phyloP scores from a whole-genome alignment of 2,888 invertebrate genomes.

The Temnothorax ravouxi region DNA sequence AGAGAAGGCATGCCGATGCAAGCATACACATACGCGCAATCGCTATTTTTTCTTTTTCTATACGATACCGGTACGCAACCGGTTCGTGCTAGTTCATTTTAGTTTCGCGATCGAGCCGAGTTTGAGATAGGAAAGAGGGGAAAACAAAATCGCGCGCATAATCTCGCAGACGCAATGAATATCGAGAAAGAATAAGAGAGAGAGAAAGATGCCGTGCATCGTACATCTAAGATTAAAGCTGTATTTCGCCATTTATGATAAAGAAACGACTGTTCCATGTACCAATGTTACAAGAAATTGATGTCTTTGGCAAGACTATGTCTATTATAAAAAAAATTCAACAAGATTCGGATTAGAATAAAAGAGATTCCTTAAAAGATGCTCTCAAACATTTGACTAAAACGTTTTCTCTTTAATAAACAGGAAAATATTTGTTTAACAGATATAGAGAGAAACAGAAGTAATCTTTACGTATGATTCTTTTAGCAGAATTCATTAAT shows the following conservation, averaged over 20 bases:
- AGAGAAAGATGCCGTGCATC: slow-evolving; percentile 2
- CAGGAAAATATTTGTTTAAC: not conserved
- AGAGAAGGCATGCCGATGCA: slow-evolving; percentile 21
- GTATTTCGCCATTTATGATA: not conserved
- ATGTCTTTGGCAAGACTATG: not conserved
- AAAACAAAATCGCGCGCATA: slow-evolving; percentile 38
- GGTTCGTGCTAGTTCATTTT: slow-evolving; percentile 63
- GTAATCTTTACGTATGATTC: not conserved
- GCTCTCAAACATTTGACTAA: not conserved
- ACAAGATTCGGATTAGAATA: not conserved
- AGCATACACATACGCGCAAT: not conserved
- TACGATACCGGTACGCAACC: slow-evolving; percentile 51
- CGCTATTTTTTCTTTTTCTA: slow-evolving; percentile 35
- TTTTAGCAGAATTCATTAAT: not conserved
- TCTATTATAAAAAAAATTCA: not conserved
- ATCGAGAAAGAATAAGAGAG: not conserved
- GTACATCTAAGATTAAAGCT: not conserved
- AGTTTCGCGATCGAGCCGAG: slow-evolving; percentile 39
- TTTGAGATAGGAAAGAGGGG: slow-evolving; percentile 15
- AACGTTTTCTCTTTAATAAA: not conserved
- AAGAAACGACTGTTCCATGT: not conserved
- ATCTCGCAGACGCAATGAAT: not conserved
- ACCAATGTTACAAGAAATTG: not conserved
- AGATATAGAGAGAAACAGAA: not conserved
- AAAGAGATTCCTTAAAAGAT: not conserved